Evolutionary conservation across 2,113 vertebrate species (phyloP).

Genomic region (Hippocampus barbouri): DNA sequence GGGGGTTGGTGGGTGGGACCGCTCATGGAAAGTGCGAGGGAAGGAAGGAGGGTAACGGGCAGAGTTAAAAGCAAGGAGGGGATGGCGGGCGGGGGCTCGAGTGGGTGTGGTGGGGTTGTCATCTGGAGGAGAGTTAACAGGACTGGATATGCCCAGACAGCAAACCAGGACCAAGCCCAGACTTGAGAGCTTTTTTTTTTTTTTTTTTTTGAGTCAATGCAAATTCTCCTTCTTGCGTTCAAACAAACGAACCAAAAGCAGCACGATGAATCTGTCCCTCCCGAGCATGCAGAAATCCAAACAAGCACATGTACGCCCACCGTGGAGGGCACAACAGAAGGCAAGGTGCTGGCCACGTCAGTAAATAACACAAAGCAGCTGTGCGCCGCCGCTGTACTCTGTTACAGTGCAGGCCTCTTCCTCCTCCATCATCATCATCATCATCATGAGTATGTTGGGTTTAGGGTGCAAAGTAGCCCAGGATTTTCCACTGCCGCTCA

Average conservation of each 20-base stretch:
- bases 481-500: not conserved
- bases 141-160: constrained; percentile 13
- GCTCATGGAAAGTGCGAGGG: constrained; percentile 7
- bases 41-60: not conserved
- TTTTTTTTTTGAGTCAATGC: not conserved
- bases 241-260: not conserved
- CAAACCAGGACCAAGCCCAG: constrained; percentile 1
- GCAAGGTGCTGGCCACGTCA: not conserved
- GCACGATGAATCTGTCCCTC: not conserved
- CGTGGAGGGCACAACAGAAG: not conserved
- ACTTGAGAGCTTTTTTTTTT: not conserved
- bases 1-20: not conserved
- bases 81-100: not conserved
- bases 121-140: not conserved
- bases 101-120: not conserved
- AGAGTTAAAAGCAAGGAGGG: not conserved
- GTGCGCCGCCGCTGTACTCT: not conserved
- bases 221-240: not conserved
- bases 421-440: not conserved
- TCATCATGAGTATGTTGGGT: not conserved
- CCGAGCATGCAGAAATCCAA: not conserved
- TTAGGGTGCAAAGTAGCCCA: not conserved
- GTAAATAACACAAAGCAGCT: constrained; percentile 7
- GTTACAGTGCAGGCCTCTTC: not conserved
- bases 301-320: not conserved